phyloP scores from a whole-genome alignment of 2,113 vertebrate species.

The Gnathonemus echidnorhynchus region DNA sequence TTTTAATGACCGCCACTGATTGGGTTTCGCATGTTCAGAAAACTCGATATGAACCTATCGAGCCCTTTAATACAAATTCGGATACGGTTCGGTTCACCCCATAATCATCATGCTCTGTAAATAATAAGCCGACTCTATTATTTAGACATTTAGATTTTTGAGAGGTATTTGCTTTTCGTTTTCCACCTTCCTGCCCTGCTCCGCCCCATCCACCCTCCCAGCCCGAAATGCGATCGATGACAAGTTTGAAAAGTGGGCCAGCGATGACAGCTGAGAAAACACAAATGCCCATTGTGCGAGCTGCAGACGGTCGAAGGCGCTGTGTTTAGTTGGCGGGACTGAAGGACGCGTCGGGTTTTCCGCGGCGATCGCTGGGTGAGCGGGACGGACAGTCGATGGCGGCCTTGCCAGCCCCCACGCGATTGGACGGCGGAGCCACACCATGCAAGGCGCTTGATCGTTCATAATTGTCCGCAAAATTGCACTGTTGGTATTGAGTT shows the following conservation, averaged over 20 bases:
- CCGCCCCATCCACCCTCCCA: conserved; percentile 35
- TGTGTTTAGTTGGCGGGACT: conserved; percentile 66
- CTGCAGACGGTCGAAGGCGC: conserved; percentile 58
- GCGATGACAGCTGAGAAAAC: conserved; percentile 65
- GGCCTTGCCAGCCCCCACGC: conserved; percentile 49
- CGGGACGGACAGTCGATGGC: conserved; percentile 57
- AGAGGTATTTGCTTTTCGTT: conserved; percentile 26
- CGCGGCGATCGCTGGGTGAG: conserved; percentile 53
- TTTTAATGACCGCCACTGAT: background rate
- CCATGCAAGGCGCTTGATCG: conserved; percentile 63
- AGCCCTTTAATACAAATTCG: background rate
- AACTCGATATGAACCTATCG: background rate
- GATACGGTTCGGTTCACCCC: background rate
- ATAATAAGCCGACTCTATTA: background rate
- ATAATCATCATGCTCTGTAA: background rate
- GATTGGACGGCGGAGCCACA: conserved; percentile 46
- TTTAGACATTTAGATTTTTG: background rate
- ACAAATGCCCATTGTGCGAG: conserved; percentile 56
- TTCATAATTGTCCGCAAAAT: conserved; percentile 84
- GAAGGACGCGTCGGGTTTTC: conserved; percentile 64
- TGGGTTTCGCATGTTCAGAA: background rate
- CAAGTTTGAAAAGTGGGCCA: conserved; percentile 51
- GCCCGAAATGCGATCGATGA: conserved; percentile 55
- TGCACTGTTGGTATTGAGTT: conserved; percentile 70
- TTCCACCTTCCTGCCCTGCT: background rate